phyloP scores from a whole-genome alignment of 2,797 vertebrate species.

The Eospalax fontanierii region DNA sequence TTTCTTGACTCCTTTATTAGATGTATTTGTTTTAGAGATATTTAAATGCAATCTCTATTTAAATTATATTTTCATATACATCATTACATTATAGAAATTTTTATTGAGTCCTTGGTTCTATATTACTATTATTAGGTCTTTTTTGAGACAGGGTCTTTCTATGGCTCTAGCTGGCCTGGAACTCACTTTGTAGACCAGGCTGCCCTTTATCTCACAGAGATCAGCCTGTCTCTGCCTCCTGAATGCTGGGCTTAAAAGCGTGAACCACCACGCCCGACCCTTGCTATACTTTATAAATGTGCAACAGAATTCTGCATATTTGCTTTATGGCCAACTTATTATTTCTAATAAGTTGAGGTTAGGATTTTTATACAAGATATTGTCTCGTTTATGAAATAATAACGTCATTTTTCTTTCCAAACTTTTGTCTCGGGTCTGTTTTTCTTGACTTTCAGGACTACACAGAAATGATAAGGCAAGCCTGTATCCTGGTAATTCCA shows the following conservation, averaged over 20 bases:
- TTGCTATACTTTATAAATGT: conserved; percentile 35
- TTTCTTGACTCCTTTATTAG: conserved; percentile 11
- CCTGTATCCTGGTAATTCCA: too few species aligned
- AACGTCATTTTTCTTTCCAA: not conserved
- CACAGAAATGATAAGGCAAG: not conserved
- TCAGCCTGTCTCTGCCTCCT: too few species aligned
- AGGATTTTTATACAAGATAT: not conserved
- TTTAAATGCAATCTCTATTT: not conserved
- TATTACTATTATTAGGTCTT: too few species aligned
- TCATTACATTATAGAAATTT: not conserved
- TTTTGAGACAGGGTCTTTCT: too few species aligned
- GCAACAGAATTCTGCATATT: conserved; percentile 3
- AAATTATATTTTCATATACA: conserved; percentile 9
- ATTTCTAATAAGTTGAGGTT: not conserved
- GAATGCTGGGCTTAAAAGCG: too few species aligned
- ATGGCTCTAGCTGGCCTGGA: too few species aligned
- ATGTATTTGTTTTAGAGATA: conserved; percentile 31
- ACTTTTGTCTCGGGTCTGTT: not conserved
- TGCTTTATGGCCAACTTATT: not conserved
- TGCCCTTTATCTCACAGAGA: too few species aligned
- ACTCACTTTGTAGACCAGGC: too few species aligned
- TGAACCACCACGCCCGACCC: not conserved
- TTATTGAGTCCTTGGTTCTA: not conserved
- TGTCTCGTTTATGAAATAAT: conserved; percentile 19
- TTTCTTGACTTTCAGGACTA: not conserved